Conservation (phyloP, 2,888 invertebrate species). For the Drosophila tripunctata region DNA sequence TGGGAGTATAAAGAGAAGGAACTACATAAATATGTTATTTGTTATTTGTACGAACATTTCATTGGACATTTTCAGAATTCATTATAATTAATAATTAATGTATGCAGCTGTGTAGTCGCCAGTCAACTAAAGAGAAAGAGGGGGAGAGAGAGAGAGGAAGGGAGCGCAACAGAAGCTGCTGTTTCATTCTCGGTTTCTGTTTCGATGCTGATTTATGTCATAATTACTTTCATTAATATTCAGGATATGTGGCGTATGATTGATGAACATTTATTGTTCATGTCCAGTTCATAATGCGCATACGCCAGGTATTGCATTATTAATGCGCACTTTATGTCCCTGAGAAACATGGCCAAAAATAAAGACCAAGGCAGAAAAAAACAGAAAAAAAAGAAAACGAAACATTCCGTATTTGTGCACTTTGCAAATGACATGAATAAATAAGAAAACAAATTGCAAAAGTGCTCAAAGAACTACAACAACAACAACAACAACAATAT, state of each 20-base stretch:
- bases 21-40: constrained; percentile 6
- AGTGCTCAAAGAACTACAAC: constrained; percentile 6
- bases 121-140: not conserved
- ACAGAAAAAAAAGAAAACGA: not conserved
- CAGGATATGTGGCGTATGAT: constrained; percentile 65
- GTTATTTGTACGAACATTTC: constrained; percentile 13
- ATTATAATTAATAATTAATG: constrained; percentile 39
- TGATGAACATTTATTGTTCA: constrained; percentile 34
- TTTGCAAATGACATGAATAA: constrained; percentile 38
- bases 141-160: not conserved
- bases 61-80: constrained; percentile 46
- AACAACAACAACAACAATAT: not conserved
- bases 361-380: not conserved
- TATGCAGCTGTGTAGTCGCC: constrained; percentile 20
- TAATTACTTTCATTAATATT: constrained; percentile 59
- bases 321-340: constrained; percentile 37
- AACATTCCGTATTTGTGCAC: constrained; percentile 20
- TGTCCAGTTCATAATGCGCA: constrained; percentile 26
- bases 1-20: not conserved
- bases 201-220: constrained; percentile 51
- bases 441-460: constrained; percentile 29
- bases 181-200: not conserved
- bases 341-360: constrained; percentile 14
- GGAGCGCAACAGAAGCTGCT: not conserved
- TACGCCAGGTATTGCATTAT: constrained; percentile 49